A percentile compares a stretch with the other conserved stretches of the same genome.
These are phyloP conservation scores for Mesoligia furuncula DNA, from an alignment of 2,888 invertebrate genomes.

Conservation along the genomic window DNA sequence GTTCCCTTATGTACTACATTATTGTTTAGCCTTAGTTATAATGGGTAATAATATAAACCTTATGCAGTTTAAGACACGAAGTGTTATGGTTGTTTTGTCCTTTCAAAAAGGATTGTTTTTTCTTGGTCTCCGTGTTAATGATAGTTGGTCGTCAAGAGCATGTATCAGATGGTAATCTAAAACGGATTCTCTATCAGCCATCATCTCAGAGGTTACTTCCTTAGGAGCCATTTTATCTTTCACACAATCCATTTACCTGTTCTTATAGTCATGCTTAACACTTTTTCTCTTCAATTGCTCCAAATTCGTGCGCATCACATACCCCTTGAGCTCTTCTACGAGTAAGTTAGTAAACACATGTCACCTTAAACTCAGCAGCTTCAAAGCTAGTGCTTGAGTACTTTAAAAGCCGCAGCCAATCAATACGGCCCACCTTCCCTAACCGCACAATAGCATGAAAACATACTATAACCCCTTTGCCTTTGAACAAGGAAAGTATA, in stretches of 20 bases:
- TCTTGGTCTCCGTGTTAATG: background rate
- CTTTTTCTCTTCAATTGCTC: background rate
- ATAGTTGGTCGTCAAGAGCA: background rate
- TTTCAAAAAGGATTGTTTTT: slow-evolving; percentile 20
- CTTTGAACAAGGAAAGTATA: slow-evolving; percentile 39
- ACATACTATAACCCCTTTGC: slow-evolving; percentile 21
- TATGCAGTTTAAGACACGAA: background rate
- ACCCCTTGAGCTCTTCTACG: background rate
- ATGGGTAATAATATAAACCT: slow-evolving; percentile 20
- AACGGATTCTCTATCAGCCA: background rate
- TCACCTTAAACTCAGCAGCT: slow-evolving; percentile 5
- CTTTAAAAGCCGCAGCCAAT: slow-evolving; percentile 32
- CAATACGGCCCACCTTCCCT: slow-evolving; percentile 40
- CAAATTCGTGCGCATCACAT: background rate
- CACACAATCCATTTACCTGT: background rate
- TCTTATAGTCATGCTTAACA: background rate
- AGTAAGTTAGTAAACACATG: slow-evolving; percentile 1
- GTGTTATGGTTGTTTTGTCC: slow-evolving; percentile 22
- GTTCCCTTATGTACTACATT: slow-evolving; percentile 15
- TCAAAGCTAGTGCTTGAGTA: slow-evolving; percentile 8
- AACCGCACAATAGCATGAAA: slow-evolving; percentile 47
- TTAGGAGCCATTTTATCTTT: background rate
- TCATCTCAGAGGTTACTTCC: background rate
- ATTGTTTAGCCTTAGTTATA: slow-evolving; percentile 35
- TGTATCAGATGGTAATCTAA: background rate